Percentiles rank a stretch among this genome's conserved stretches.
Conservation (phyloP, 2,113 vertebrate genomes). For the Telmatochromis sp. region DNA sequence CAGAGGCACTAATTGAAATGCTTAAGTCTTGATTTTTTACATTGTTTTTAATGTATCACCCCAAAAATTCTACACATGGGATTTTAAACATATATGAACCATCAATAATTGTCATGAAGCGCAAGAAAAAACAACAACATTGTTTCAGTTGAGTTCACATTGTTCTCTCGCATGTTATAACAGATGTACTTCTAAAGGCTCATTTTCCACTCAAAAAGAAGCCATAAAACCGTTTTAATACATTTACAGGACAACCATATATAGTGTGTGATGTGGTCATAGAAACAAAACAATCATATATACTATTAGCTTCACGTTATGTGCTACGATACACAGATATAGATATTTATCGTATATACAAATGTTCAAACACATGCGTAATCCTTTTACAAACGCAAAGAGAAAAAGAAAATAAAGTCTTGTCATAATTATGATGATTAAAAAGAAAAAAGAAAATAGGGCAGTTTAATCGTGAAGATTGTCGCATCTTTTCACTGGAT, state of each 20-base stretch:
- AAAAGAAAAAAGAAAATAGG: slow-evolving; percentile 16
- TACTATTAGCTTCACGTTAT: neutral
- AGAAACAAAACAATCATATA: slow-evolving; percentile 29
- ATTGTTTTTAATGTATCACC: neutral
- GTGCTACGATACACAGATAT: slow-evolving; percentile 1
- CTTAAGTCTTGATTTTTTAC: neutral
- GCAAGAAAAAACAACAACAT: neutral
- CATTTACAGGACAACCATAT: slow-evolving; percentile 12
- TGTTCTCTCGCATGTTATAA: neutral
- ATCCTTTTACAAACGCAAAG: neutral
- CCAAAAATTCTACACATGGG: neutral
- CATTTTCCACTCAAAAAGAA: neutral
- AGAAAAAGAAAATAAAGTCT: neutral
- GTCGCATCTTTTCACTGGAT: neutral
- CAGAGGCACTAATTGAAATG: neutral
- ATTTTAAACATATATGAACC: neutral
- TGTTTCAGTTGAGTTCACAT: slow-evolving; percentile 12
- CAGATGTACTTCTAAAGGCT: neutral
- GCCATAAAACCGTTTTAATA: neutral
- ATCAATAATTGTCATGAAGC: neutral
- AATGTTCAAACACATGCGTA: slow-evolving; percentile 33
- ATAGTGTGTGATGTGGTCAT: slow-evolving; percentile 6
- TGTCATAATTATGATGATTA: neutral
- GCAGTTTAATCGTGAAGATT: neutral
- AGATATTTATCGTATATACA: slow-evolving; percentile 42